Evolutionary conservation across 92 coral and sea anemone genomes (phyloP).

Genomic region (Porites lobata): DNA sequence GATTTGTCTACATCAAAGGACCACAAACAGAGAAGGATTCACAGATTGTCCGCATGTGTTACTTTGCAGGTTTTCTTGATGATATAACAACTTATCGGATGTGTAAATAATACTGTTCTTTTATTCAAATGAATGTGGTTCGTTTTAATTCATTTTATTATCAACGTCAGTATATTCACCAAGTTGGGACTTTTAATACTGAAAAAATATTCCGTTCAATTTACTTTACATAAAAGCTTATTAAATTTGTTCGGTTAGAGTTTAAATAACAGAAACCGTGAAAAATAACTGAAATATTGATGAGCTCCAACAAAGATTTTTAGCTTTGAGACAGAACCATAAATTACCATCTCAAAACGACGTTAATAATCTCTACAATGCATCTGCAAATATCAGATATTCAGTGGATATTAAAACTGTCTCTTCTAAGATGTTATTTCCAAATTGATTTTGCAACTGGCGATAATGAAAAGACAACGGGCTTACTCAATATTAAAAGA

Average conservation of each 20-base stretch:
- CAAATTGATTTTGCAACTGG: slow-evolving; percentile 24
- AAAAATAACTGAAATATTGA: slow-evolving; percentile 32
- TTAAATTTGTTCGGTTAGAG: slow-evolving; percentile 3
- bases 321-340: slow-evolving; percentile 15
- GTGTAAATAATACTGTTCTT: too few relatives aligned
- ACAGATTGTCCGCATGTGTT: not conserved
- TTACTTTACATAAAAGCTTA: not conserved
- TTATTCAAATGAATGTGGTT: too few relatives aligned
- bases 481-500: not conserved
- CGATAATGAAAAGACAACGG: slow-evolving; percentile 5
- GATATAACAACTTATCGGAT: too few relatives aligned
- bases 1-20: not conserved
- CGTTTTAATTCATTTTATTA: slow-evolving; percentile 10
- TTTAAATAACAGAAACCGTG: slow-evolving; percentile 10
- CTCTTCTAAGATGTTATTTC: slow-evolving; percentile 22
- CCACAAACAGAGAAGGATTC: not conserved
- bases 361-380: slow-evolving; percentile 13
- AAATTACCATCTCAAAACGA: slow-evolving; percentile 29
- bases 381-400: slow-evolving; percentile 43
- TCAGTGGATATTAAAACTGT: slow-evolving; percentile 7
- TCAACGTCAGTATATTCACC: not conserved
- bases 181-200: not conserved
- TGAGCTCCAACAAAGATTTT: slow-evolving; percentile 6
- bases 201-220: not conserved
- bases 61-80: not conserved